phyloP scores from a whole-genome alignment of 2,113 vertebrate genomes.

The Nicator chloris region DNA sequence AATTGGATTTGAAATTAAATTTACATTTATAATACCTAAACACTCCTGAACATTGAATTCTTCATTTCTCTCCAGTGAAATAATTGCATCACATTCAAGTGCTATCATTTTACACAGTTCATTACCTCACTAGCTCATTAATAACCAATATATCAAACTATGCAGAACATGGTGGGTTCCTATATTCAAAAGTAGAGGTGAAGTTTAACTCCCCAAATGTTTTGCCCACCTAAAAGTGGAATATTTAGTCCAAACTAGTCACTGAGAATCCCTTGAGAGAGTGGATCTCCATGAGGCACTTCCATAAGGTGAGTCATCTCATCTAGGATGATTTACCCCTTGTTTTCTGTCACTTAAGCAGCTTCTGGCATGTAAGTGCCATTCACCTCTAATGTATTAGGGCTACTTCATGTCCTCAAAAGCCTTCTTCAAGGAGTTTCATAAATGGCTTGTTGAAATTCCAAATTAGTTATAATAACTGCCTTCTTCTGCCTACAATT shows the following conservation, averaged over 20 bases:
- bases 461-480: slow-evolving; percentile 16
- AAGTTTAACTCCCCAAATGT: neutral
- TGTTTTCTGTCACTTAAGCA: neutral
- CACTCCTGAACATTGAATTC: neutral
- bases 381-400: neutral
- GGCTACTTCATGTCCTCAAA: slow-evolving; percentile 27
- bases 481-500: neutral
- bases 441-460: slow-evolving; percentile 7
- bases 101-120: neutral
- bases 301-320: neutral
- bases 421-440: neutral
- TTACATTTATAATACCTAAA: neutral
- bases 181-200: neutral
- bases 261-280: neutral
- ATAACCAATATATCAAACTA: neutral
- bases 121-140: neutral
- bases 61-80: slow-evolving; percentile 1
- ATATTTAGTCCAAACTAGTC: neutral
- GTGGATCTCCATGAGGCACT: neutral
- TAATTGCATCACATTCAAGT: neutral
- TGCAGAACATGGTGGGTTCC: neutral
- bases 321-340: neutral
- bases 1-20: neutral
- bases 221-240: neutral
- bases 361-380: neutral